Evolutionary conservation across 2,113 vertebrate species (phyloP).

Genomic region (Epinephelus lanceolatus): DNA sequence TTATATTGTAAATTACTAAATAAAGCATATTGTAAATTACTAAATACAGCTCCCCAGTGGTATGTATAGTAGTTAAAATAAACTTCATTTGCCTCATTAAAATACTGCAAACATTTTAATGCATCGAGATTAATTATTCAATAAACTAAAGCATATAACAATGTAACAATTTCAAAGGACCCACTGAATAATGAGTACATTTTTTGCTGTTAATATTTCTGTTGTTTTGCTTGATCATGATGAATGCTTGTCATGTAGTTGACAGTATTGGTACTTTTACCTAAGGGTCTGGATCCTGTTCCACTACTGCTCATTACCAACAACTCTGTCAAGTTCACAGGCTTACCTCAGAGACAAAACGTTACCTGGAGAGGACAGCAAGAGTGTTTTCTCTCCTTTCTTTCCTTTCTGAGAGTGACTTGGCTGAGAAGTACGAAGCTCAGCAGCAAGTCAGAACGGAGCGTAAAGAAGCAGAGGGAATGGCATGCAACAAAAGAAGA

Average conservation of each 20-base stretch:
- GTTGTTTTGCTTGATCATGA: background rate
- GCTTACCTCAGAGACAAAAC: background rate
- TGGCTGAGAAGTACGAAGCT: slow-evolving; percentile 10
- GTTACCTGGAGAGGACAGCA: background rate
- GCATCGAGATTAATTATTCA: too few species aligned
- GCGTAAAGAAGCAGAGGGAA: slow-evolving; percentile 19
- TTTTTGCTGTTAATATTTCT: background rate
- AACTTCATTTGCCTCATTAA: too few species aligned
- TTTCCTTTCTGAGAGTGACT: slow-evolving; percentile 9
- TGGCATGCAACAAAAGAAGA: slow-evolving; percentile 44
- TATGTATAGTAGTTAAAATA: background rate
- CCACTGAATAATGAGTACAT: too few species aligned
- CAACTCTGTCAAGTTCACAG: background rate
- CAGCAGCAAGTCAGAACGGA: slow-evolving; percentile 3
- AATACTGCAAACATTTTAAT: too few species aligned
- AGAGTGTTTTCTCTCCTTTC: background rate
- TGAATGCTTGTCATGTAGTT: background rate
- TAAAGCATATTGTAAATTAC: too few species aligned
- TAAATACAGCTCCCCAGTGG: too few species aligned
- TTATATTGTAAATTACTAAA: too few species aligned
- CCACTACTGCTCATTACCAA: background rate
- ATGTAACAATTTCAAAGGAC: too few species aligned
- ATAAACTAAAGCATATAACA: too few species aligned
- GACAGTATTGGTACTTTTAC: background rate
- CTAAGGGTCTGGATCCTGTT: background rate